These are phyloP conservation scores for Epicampocera succincta DNA, from an alignment of 2,888 invertebrate genomes.

Conservation along the genomic window DNA sequence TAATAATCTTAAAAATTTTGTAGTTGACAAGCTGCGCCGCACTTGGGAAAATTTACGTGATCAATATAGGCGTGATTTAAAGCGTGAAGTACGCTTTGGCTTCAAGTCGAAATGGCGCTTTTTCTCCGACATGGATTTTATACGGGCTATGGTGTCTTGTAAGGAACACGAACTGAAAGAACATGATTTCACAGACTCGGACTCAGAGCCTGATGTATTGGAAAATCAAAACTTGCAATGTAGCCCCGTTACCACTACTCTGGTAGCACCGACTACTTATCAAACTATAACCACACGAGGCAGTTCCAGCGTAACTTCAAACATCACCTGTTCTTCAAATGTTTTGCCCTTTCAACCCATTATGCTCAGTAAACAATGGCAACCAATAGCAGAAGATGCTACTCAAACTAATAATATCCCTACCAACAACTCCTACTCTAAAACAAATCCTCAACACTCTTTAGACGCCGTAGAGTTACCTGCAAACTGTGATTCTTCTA, in stretches of 20 bases:
- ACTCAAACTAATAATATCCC: not conserved
- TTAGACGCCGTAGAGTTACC: not conserved
- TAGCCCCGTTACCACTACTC: slow-evolving; percentile 24
- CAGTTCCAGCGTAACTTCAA: not conserved
- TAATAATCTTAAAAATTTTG: not conserved
- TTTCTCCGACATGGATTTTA: slow-evolving; percentile 72
- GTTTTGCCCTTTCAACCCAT: slow-evolving; percentile 51
- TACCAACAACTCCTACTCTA: not conserved
- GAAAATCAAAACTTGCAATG: slow-evolving; percentile 29
- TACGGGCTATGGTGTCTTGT: slow-evolving; percentile 66
- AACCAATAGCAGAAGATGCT: not conserved
- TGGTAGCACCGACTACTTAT: not conserved
- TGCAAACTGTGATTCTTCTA: slow-evolving; percentile 45
- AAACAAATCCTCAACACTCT: not conserved
- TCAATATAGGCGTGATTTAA: slow-evolving; percentile 73
- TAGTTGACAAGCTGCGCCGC: slow-evolving; percentile 71
- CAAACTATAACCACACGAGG: slow-evolving; percentile 25
- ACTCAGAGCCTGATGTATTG: slow-evolving; percentile 54
- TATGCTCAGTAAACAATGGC: slow-evolving; percentile 60
- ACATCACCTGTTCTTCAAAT: not conserved
- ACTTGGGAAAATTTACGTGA: slow-evolving; percentile 74
- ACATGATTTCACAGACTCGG: slow-evolving; percentile 49
- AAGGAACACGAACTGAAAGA: slow-evolving; percentile 51
- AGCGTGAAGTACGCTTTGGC: slow-evolving; percentile 67
- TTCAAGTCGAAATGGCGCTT: slow-evolving; percentile 72